A percentile compares a stretch with the other conserved stretches of the same genome.
These are phyloP conservation scores for Gymnoscelis rufifasciata DNA, from an alignment of 2,888 invertebrate genomes.

Conservation along the genomic window DNA sequence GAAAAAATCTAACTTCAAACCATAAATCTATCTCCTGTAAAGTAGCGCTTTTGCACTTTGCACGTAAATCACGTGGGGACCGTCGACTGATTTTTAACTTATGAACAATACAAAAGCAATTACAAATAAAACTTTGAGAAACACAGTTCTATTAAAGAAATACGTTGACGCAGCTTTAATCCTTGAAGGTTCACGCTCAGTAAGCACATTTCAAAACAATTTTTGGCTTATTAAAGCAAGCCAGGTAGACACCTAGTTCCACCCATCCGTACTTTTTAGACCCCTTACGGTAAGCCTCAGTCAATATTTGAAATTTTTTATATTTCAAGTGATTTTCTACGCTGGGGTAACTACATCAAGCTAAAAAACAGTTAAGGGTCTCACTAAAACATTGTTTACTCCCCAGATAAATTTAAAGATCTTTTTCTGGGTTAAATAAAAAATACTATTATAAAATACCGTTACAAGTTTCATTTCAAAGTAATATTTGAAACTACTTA, in stretches of 20 bases:
- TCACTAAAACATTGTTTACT: neutral
- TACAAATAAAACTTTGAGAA: constrained; percentile 46
- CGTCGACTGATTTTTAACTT: no score
- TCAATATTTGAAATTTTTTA: constrained; percentile 48
- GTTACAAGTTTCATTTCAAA: neutral
- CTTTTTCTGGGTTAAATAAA: no score
- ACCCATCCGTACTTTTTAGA: constrained; percentile 34
- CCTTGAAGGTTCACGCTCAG: constrained; percentile 70
- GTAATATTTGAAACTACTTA: neutral
- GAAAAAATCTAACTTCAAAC: no score
- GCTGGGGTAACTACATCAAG: constrained; percentile 22
- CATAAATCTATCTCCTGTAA: no score
- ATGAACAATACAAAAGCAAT: no score
- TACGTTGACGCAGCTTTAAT: constrained; percentile 57
- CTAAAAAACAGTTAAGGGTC: neutral
- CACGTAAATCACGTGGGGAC: no score
- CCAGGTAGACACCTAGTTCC: constrained; percentile 52
- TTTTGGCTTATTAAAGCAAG: constrained; percentile 70
- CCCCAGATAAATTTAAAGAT: no score
- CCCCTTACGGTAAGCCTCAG: constrained; percentile 49
- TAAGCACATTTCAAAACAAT: constrained; percentile 72
- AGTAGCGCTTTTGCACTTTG: no score
- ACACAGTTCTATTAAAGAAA: constrained; percentile 31
- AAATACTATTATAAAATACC: neutral
- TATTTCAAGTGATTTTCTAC: constrained; percentile 29